Evolutionary conservation across 2,888 invertebrate genomes (phyloP).

Genomic region (Orthonevra nobilis): DNA sequence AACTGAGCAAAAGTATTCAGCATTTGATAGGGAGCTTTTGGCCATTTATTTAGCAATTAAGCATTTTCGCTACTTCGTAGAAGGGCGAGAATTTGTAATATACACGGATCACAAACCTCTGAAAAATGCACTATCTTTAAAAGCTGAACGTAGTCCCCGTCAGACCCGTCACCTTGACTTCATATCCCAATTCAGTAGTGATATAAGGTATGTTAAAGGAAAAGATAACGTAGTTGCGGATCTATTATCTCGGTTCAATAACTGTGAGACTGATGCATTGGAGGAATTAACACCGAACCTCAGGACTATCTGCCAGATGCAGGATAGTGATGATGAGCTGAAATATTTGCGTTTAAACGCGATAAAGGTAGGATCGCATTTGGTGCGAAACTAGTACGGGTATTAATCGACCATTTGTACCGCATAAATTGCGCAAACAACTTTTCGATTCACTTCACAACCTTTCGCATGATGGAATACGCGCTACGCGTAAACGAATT

Average conservation of each 20-base stretch:
- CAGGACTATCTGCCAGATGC: too few species aligned
- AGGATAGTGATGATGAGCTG: slow-evolving; percentile 15
- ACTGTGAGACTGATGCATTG: neutral
- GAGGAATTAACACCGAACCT: neutral
- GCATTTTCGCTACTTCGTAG: too few species aligned
- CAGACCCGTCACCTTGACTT: too few species aligned
- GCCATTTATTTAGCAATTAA: slow-evolving; percentile 7
- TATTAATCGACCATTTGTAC: slow-evolving; percentile 14
- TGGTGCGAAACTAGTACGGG: slow-evolving; percentile 30
- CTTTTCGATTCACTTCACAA: too few species aligned
- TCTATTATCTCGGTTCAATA: too few species aligned
- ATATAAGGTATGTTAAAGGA: too few species aligned
- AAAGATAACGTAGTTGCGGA: too few species aligned
- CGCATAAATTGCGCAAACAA: slow-evolving; percentile 9
- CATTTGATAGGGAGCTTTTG: slow-evolving; percentile 13
- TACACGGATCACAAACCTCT: slow-evolving; percentile 16
- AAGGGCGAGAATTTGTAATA: too few species aligned
- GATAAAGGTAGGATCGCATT: slow-evolving; percentile 1
- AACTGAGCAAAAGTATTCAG: slow-evolving; percentile 8
- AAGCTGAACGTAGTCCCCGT: too few species aligned
- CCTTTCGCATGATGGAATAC: slow-evolving; percentile 32
- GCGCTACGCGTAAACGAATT: slow-evolving; percentile 26
- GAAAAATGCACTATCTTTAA: neutral
- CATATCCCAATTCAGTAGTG: slow-evolving; percentile 2
- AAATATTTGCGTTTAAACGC: slow-evolving; percentile 9